Evolutionary conservation across 2,888 invertebrate genomes (phyloP).

Genomic region (Aricia artaxerxes): DNA sequence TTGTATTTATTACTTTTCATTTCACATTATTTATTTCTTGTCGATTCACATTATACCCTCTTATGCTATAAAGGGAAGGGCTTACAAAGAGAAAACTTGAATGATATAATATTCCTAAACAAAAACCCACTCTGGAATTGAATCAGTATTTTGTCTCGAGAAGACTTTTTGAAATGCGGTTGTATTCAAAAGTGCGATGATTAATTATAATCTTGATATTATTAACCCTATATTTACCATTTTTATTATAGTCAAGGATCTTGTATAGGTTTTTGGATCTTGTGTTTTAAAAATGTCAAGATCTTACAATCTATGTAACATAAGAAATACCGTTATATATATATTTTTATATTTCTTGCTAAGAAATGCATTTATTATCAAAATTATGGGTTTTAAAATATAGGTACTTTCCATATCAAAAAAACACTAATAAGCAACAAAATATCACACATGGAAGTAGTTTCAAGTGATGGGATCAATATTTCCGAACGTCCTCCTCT

Average conservation of each 20-base stretch:
- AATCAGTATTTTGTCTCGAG: constrained; percentile 33
- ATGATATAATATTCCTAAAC: constrained; percentile 34
- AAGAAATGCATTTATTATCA: too few species aligned
- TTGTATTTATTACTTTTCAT: constrained; percentile 22
- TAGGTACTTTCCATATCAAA: neutral
- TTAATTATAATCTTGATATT: too few species aligned
- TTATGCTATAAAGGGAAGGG: constrained; percentile 29
- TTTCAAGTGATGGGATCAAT: constrained; percentile 41
- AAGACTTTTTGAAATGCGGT: constrained; percentile 18
- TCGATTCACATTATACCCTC: constrained; percentile 32
- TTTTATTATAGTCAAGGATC: neutral
- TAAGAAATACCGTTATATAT: too few species aligned
- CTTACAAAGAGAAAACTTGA: constrained; percentile 32
- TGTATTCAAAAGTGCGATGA: neutral
- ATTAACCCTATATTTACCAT: neutral
- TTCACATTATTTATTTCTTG: too few species aligned
- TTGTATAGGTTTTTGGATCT: neutral
- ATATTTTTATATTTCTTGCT: too few species aligned
- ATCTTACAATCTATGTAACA: neutral
- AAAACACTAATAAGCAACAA: constrained; percentile 30
- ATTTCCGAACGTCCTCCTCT: constrained; percentile 1
- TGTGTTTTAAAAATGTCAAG: too few species aligned
- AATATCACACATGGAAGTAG: neutral
- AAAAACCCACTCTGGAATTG: constrained; percentile 34
- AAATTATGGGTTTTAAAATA: too few species aligned